These are phyloP conservation scores for pig (Sus scrofa) DNA, from an alignment of 2,113 vertebrate species.

Conservation along the genomic window T2T-Sscrofa CM000826.6:18004501-18005000, in stretches of 20 bases:
- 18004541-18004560: not conserved
- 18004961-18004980: not conserved
- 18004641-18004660: not conserved
- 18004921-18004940: not conserved
- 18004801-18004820: not conserved
- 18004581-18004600: not conserved
- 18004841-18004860: not conserved
- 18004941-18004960: not conserved
- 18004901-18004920: not conserved
- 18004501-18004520: not conserved
- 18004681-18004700: not conserved
- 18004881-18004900: not conserved
- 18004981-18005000: conserved; percentile 35
- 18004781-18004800: not conserved
- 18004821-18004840: not conserved
- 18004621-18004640: not conserved
- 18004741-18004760: not conserved
- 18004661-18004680: not conserved
- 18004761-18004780: not conserved
- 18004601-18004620: not conserved
- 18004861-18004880: not conserved
- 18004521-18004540: not conserved
- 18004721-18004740: not conserved
- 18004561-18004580: not conserved
- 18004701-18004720: not conserved